Evolutionary conservation across 2,113 vertebrate species (phyloP).

Genomic region (Daphoenositta chrysoptera): DNA sequence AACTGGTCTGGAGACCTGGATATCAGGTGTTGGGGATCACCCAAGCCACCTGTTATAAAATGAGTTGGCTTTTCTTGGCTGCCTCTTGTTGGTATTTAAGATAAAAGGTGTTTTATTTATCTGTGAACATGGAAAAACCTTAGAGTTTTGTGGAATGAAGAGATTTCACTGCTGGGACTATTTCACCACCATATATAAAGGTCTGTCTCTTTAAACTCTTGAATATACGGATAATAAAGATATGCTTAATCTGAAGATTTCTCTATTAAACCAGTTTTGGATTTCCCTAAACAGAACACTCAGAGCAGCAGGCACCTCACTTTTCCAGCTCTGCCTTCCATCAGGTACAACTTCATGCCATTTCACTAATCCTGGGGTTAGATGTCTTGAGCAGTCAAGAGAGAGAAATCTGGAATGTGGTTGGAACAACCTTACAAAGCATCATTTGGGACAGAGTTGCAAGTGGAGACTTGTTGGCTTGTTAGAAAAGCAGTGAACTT

Average conservation of each 20-base stretch:
- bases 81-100: neutral
- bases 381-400: neutral
- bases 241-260: neutral
- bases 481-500: neutral
- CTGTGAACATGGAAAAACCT: rapidly evolving
- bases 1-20: neutral
- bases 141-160: neutral
- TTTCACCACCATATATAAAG: rapidly evolving
- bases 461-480: neutral
- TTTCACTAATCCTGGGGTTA: neutral
- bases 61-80: neutral
- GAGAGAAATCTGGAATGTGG: neutral
- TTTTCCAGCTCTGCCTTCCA: neutral
- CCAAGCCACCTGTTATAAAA: neutral
- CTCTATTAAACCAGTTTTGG: neutral
- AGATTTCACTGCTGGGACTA: neutral
- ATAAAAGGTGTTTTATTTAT: neutral
- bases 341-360: rapidly evolving
- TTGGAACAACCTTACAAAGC: neutral
- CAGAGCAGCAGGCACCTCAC: rapidly evolving
- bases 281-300: neutral
- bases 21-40: neutral
- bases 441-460: neutral
- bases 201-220: neutral
- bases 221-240: neutral